phyloP scores from a whole-genome alignment of 2,888 invertebrate species.

The Micoletzkya japonica region DNA sequence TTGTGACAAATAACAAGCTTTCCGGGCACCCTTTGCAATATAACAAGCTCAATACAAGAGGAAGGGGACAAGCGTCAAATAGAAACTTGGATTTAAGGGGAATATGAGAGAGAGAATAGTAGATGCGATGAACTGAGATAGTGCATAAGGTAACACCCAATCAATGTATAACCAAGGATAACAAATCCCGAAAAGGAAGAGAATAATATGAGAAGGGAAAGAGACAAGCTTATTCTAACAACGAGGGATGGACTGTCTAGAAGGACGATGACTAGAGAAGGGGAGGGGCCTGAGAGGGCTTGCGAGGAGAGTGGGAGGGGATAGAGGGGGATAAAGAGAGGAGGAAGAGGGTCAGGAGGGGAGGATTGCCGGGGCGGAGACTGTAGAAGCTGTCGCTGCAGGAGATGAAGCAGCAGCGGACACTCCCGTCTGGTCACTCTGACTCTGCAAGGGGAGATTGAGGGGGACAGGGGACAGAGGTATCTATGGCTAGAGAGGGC shows the following conservation, averaged over 20 bases:
- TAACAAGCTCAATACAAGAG: background rate
- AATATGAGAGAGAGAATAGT: slow-evolving; percentile 6
- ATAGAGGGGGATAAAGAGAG: background rate
- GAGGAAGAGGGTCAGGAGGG: background rate
- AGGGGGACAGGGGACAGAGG: too few species aligned
- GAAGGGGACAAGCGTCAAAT: background rate
- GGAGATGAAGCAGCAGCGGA: too few species aligned
- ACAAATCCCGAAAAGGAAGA: background rate
- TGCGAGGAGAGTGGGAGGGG: slow-evolving; percentile 5
- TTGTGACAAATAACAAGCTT: too few species aligned
- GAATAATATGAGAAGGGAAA: background rate
- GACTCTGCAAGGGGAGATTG: too few species aligned
- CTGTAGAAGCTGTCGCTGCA: too few species aligned
- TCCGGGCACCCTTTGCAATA: too few species aligned
- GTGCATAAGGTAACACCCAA: background rate
- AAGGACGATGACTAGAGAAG: too few species aligned
- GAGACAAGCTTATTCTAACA: too few species aligned
- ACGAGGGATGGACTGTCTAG: too few species aligned
- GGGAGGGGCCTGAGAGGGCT: background rate
- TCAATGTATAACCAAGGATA: background rate
- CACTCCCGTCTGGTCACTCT: too few species aligned
- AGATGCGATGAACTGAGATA: slow-evolving; percentile 15
- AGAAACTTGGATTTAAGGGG: background rate
- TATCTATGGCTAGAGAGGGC: too few species aligned
- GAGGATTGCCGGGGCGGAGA: too few species aligned